Base-by-base conservation (phyloP, 2,797 vertebrate species). In the Mormyrops boulengeri region DNA sequence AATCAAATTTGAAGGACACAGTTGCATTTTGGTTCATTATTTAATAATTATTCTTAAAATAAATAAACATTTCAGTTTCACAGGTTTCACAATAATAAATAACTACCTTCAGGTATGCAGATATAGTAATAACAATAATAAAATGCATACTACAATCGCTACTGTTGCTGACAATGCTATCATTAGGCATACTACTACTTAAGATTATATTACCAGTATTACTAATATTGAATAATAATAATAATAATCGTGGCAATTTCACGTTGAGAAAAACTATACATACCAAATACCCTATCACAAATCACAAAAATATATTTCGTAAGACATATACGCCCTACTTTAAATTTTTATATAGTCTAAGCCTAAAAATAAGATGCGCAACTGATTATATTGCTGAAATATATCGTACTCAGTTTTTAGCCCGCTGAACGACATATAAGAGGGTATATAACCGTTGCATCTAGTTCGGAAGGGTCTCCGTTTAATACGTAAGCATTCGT, bases 281-380 rank as follows among this genome's bases (percentile, higher is more conserved):
- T 82, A 82, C 17, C 41, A 82, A 82, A 82, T 82, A 44, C 38
- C 14, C 53, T 66, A 84, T 60, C 26, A 50, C 89, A 73, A 89
- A 88, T 89, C 80, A 92, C 85, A 91, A 90, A 91, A 88, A 88
- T 82, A 82, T 82, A 82, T 47, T 82, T 82, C 38, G 77, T 47
- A 73, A 73, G 69, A 73, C 69, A 41, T 14, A 41, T 77, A 47
- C 2, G 77, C 41, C 8, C 41, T 82, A 82, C 17, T 82, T 82
- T 47, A 19, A 12, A 73, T 38, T 38, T 73, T 38, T 4, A 73
- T 38, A 34, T 73, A 73, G 17, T 47, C 6, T 19, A 47, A 82
- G 77, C 38, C 41, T 82, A 82, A 19, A 82, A 47, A 47, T 47
- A 19, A 82, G 19, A 82, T 47, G 41, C 14, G 77, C 2, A 82